These are phyloP conservation scores for Pseudochirops cupreus DNA, from an alignment of 2,797 vertebrate species.

Conservation along the genomic window DNA sequence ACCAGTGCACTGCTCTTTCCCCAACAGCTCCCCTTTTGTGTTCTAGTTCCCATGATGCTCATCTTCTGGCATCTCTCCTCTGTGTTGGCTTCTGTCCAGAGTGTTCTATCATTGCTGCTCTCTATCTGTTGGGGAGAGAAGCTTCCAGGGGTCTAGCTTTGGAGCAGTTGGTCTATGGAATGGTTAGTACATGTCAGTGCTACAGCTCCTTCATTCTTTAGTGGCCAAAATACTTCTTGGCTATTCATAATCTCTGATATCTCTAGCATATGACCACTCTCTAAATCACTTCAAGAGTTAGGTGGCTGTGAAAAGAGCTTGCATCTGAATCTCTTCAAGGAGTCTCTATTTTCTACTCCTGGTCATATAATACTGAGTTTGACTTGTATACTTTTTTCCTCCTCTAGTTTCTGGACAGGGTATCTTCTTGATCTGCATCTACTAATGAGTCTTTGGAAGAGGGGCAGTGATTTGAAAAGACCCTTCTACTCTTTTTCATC, in stretches of 20 bases:
- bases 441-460: background rate
- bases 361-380: background rate
- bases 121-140: background rate
- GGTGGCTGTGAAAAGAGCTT: background rate
- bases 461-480: background rate
- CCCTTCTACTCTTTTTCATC: background rate
- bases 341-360: background rate
- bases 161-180: constrained; percentile 1
- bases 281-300: background rate
- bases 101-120: background rate
- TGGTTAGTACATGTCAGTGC: background rate
- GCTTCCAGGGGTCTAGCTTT: background rate
- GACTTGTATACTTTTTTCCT: background rate
- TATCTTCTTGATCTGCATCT: background rate
- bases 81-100: background rate
- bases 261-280: background rate
- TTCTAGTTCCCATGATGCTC: background rate
- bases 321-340: background rate
- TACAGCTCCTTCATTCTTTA: background rate
- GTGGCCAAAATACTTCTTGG: background rate
- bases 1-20: background rate
- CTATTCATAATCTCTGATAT: background rate
- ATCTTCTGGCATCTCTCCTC: background rate
- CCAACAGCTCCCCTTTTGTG: background rate
- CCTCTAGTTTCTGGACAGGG: background rate